Percentiles rank a stretch among this genome's conserved stretches.
Evolutionary conservation across 2,113 vertebrate species (phyloP).

Genomic region (Nyctibius bracteatus): DNA sequence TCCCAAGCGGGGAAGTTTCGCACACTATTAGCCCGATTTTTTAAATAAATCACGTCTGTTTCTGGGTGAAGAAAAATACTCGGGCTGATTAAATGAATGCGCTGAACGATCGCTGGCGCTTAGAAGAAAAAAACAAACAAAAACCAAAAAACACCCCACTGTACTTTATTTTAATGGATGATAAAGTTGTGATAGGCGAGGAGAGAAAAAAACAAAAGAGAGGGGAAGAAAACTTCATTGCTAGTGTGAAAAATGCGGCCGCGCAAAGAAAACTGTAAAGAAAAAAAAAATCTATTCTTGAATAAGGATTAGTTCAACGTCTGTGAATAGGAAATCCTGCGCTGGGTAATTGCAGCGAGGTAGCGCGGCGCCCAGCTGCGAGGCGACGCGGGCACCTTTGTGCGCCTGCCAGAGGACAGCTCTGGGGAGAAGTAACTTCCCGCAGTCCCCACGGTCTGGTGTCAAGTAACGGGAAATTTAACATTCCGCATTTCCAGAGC

Average conservation of each 20-base stretch:
- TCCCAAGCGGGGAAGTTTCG: not conserved
- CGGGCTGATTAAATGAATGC: not conserved
- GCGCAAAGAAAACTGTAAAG: slow-evolving; percentile 1
- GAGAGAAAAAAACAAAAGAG: too few species aligned
- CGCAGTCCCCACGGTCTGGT: not conserved
- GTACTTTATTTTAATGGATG: not conserved
- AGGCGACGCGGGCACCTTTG: not conserved
- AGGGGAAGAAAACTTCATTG: slow-evolving; percentile 36
- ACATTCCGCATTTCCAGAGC: not conserved
- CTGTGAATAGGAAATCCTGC: not conserved
- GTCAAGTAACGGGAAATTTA: not conserved
- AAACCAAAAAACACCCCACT: not conserved
- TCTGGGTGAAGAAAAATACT: not conserved
- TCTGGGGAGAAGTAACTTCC: not conserved
- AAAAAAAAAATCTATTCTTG: not conserved
- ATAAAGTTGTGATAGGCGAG: not conserved
- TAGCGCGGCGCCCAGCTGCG: slow-evolving; percentile 25
- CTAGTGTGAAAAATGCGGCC: slow-evolving; percentile 48
- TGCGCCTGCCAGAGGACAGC: slow-evolving; percentile 6
- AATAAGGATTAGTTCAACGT: not conserved
- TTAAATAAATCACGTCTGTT: not conserved
- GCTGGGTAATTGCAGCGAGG: not conserved
- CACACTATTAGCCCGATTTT: not conserved
- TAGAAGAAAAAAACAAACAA: not conserved
- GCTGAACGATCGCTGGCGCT: not conserved